Evolutionary conservation across 1,140 invertebrate species (phyloP).

Genomic region (Penaeus vannamei): DNA sequence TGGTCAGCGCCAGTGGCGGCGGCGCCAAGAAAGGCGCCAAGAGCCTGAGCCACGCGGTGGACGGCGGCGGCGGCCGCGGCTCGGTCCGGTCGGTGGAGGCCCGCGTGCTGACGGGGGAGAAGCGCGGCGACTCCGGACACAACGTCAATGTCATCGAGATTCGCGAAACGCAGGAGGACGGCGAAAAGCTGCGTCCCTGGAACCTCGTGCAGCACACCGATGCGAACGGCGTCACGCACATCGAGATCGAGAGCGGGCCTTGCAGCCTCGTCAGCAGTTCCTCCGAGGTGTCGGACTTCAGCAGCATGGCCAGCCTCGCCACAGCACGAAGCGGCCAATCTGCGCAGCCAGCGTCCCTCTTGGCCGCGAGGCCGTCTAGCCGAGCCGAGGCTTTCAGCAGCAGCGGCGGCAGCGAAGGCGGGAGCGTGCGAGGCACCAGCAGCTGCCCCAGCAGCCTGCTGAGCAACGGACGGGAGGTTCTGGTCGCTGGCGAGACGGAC

Average conservation of each 20-base stretch:
- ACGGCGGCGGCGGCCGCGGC: not conserved
- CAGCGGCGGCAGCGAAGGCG: not conserved
- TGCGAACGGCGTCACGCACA: slow-evolving; percentile 65
- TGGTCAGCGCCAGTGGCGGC: slow-evolving; percentile 14
- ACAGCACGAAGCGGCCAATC: slow-evolving; percentile 1
- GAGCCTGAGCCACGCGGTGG: not conserved
- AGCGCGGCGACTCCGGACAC: not conserved
- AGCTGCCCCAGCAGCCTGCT: slow-evolving; percentile 52
- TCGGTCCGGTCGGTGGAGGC: not conserved
- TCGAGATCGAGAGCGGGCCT: slow-evolving; percentile 65
- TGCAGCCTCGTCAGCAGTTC: slow-evolving; percentile 47
- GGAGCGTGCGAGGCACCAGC: not conserved
- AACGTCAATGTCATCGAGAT: slow-evolving; percentile 65
- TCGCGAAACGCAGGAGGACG: not conserved
- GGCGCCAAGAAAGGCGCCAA: slow-evolving; percentile 6
- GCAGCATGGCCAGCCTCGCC: slow-evolving; percentile 33
- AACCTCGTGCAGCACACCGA: slow-evolving; percentile 52
- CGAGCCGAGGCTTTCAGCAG: not conserved
- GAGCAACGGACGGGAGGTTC: slow-evolving; percentile 22
- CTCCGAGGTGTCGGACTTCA: slow-evolving; percentile 32
- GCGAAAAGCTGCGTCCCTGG: slow-evolving; percentile 2
- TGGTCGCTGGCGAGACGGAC: slow-evolving; percentile 42
- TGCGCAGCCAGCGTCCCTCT: slow-evolving; percentile 37
- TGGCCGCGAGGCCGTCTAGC: not conserved
- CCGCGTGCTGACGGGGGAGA: not conserved